These are phyloP conservation scores for Wasmannia auropunctata DNA, from an alignment of 1,140 invertebrate genomes.

Conservation along the genomic window DNA sequence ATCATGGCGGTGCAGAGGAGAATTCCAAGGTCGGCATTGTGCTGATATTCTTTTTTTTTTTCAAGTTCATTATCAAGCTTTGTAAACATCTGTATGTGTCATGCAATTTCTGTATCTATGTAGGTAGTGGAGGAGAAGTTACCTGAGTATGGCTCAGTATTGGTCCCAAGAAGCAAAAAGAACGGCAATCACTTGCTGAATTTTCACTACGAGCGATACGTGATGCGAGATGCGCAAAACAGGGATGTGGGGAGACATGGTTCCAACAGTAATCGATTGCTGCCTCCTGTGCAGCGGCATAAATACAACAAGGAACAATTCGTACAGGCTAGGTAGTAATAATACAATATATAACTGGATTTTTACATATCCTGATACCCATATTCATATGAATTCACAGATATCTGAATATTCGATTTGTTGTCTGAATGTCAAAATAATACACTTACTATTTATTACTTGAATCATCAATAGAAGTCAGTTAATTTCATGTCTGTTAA, in stretches of 20 bases:
- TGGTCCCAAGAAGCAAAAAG: constrained; percentile 94
- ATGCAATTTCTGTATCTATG: background rate
- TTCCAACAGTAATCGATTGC: constrained; percentile 81
- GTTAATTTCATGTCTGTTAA: background rate
- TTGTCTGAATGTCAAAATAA: background rate
- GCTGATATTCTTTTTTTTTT: background rate
- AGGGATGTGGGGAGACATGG: constrained; percentile 75
- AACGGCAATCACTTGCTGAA: constrained; percentile 97
- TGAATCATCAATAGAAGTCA: background rate
- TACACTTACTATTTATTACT: background rate
- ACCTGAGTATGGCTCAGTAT: constrained; percentile 92
- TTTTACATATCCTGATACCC: background rate
- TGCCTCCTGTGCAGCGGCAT: constrained; percentile 85
- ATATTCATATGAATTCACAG: background rate
- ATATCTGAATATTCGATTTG: background rate
- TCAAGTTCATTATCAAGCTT: background rate
- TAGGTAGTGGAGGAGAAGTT: constrained; percentile 86
- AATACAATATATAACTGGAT: background rate
- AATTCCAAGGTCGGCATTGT: constrained; percentile 87
- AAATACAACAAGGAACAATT: constrained; percentile 97
- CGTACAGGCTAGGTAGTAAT: constrained; percentile 94
- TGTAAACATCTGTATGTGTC: constrained; percentile 17
- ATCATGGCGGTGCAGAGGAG: constrained; percentile 89
- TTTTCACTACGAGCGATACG: constrained; percentile 90
- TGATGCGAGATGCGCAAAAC: constrained; percentile 69